Evolutionary conservation across 2,888 invertebrate species (phyloP), one percentile per base, ranked within the genome.

Genomic region (Zeuzera pyrina): DNA sequence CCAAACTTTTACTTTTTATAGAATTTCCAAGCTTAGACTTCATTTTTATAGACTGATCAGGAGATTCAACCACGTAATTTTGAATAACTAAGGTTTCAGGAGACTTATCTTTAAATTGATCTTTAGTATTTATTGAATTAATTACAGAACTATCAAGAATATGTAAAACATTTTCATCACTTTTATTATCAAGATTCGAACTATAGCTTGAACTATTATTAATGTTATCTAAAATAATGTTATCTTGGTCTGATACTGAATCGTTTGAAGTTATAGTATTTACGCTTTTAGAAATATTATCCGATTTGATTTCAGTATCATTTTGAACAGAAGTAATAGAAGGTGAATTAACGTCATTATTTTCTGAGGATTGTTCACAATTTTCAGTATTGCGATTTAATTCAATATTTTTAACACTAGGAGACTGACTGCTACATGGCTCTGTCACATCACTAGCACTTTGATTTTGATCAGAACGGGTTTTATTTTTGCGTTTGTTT

Each of bases 1-100:
- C 84, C 27, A 81, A 67, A 43, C 84, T 84, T 54, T 83, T 84
- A 50, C 84, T 84, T 63, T 84, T 84, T 5, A 59, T 29, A 16
- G 52, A 53, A 34, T 40, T 57, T 31, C 50, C 58, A 37, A 81
- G 46, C 50, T 78, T 81, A 10, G 54, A 41, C 59, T 70, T 73
- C 33, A 29, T 47, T 47, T 63, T 71, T 27, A 47, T 31, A 4
- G 61, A 49, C 31, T 70, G 65, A 8, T 79, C 73, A 15, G 84
- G 84, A 48, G 69, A 63, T 65, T 84, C 84, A 5, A 84, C 84
- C 13, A 68, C 60, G 39, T 84, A 84, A 3, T 36, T 12, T 13
- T 10, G 12, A 12, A 13, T 12, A 12, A 5, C 12, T 3, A 12
- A 4, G 13, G 13, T 12, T 25, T 25, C 25, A 8, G 25, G 13